A percentile compares a stretch with the other conserved stretches of the same genome.
These are phyloP conservation scores for Mormoops blainvillei DNA, from an alignment of 2,113 vertebrate species.

Conservation along the genomic window DNA sequence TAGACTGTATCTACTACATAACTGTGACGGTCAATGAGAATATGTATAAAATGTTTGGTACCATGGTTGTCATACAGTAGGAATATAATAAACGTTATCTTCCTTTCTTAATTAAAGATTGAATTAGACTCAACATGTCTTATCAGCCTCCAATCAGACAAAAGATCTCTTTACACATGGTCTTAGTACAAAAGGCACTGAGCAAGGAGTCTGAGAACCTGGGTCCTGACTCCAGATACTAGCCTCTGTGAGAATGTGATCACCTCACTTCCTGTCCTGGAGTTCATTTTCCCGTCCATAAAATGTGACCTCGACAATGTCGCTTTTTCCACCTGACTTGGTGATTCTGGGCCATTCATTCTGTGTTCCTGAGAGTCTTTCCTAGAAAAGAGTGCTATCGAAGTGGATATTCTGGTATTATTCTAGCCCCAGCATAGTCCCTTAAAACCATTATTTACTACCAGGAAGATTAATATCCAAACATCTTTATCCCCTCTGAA, in stretches of 20 bases:
- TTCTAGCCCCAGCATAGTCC: neutral
- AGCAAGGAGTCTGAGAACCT: neutral
- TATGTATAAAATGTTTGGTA: neutral
- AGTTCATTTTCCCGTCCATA: neutral
- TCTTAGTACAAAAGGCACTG: neutral
- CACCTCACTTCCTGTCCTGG: slow-evolving; percentile 10
- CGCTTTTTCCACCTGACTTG: neutral
- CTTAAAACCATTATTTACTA: neutral
- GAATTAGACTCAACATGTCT: neutral
- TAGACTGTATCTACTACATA: neutral
- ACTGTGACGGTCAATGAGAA: neutral
- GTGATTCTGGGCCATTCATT: neutral
- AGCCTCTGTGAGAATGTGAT: slow-evolving; percentile 11
- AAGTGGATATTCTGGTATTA: neutral
- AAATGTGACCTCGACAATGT: neutral
- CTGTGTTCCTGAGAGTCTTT: neutral
- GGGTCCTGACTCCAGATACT: neutral
- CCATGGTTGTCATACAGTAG: neutral
- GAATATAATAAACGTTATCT: neutral
- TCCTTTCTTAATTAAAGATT: neutral
- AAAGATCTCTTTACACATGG: neutral
- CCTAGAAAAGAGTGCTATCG: neutral
- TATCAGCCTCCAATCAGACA: neutral
- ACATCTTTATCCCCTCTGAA: neutral
- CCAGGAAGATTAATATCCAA: neutral